A percentile compares a stretch with the other conserved stretches of the same genome.
phyloP scores from a whole-genome alignment of 2,113 vertebrate species.

The Antechinus stuartii region DNA sequence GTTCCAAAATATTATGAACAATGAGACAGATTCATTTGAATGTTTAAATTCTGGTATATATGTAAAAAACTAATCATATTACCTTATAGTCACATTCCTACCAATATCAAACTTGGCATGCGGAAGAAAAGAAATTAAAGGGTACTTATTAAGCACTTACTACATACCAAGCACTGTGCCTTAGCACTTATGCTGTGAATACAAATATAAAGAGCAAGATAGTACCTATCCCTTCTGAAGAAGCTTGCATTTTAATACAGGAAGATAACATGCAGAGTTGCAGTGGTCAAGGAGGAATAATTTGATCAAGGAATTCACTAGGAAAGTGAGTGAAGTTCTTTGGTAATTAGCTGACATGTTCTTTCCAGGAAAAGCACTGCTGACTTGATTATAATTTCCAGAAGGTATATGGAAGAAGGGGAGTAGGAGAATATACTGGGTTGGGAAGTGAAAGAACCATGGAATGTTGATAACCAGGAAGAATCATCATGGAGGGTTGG shows the following conservation, averaged over 20 bases:
- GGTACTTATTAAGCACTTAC: not conserved
- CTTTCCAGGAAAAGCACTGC: not conserved
- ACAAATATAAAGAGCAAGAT: not conserved
- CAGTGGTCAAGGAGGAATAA: not conserved
- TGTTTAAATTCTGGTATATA: not conserved
- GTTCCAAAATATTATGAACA: not conserved
- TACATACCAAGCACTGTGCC: not conserved
- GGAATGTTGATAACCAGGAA: not conserved
- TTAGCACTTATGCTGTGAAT: not conserved
- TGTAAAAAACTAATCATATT: not conserved
- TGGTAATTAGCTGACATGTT: not conserved
- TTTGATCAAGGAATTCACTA: not conserved
- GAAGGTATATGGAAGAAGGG: not conserved
- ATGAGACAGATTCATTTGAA: not conserved
- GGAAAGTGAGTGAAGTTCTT: not conserved
- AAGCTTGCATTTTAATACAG: not conserved
- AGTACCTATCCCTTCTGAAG: not conserved
- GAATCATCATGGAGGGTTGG: not conserved
- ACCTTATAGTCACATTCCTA: not conserved
- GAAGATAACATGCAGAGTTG: not conserved
- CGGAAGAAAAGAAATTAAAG: not conserved
- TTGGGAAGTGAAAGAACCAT: not conserved
- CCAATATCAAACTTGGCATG: not conserved
- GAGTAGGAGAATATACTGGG: not conserved
- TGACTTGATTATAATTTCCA: not conserved